Evolutionary conservation across 2,797 vertebrate species (phyloP).

Genomic region (Bradypus variegatus): DNA sequence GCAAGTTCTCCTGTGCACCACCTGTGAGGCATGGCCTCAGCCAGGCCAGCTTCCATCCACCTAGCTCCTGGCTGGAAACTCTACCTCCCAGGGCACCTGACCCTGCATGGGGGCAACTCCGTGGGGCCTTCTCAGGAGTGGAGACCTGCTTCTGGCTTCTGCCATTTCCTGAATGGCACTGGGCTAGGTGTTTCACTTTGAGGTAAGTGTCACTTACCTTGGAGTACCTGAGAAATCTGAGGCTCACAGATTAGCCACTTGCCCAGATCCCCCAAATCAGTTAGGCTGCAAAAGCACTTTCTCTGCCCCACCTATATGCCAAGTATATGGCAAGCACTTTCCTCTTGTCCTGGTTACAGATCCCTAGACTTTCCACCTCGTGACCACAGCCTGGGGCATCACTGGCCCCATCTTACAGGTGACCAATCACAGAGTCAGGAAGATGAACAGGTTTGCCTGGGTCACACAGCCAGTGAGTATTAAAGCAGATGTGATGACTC

Average conservation of each 20-base stretch:
- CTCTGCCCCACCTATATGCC: background rate
- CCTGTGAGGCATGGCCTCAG: background rate
- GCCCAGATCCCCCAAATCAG: background rate
- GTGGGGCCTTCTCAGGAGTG: background rate
- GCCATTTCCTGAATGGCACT: background rate
- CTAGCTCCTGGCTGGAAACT: background rate
- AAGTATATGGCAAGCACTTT: background rate
- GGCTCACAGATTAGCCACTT: background rate
- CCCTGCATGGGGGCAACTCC: background rate
- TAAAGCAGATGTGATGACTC: background rate
- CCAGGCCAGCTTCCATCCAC: background rate
- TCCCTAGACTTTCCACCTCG: background rate
- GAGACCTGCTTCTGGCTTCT: background rate
- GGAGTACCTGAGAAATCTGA: background rate
- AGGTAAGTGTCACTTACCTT: background rate
- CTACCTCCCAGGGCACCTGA: too few relatives aligned
- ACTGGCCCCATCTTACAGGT: background rate
- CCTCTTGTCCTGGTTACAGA: background rate
- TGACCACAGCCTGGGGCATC: background rate
- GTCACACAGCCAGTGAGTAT: background rate
- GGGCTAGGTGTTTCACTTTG: background rate
- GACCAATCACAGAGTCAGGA: background rate
- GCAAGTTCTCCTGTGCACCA: background rate
- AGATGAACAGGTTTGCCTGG: background rate
- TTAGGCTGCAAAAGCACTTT: background rate